phyloP scores from a whole-genome alignment of 2,888 invertebrate genomes.

The Vesta saturnalis region DNA sequence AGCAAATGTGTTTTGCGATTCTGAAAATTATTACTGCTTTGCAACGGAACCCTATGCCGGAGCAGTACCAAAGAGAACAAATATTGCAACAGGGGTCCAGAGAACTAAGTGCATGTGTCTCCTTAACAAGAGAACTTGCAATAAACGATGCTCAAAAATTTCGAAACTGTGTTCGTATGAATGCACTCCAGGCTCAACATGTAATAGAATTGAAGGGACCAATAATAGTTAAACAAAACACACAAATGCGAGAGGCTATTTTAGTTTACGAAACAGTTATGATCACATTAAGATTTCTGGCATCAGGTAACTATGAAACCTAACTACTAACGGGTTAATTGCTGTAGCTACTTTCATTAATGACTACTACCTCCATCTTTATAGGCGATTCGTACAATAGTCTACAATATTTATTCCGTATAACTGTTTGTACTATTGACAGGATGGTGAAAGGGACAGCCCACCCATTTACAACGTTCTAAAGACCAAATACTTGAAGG shows the following conservation, averaged over 20 bases:
- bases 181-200: slow-evolving; percentile 15
- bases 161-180: slow-evolving; percentile 1
- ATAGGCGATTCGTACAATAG: slow-evolving; percentile 27
- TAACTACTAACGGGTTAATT: too few relatives aligned
- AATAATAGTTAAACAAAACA: slow-evolving; percentile 18
- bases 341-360: too few relatives aligned
- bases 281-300: slow-evolving; percentile 17
- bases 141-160: too few relatives aligned
- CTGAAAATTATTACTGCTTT: too few relatives aligned
- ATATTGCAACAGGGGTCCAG: too few relatives aligned
- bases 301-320: slow-evolving; percentile 3
- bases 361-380: too few relatives aligned
- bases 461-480: slow-evolving; percentile 24
- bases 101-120: background rate
- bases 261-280: slow-evolving; percentile 21
- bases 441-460: slow-evolving; percentile 29
- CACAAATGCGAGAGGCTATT: slow-evolving; percentile 23
- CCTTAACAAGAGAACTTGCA: too few relatives aligned
- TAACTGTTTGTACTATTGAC: slow-evolving; percentile 31
- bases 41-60: too few relatives aligned
- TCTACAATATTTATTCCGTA: slow-evolving; percentile 31
- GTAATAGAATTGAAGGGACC: slow-evolving; percentile 16
- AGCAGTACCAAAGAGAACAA: too few relatives aligned
- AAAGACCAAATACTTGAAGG: too few relatives aligned
- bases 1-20: too few relatives aligned